phyloP scores from a whole-genome alignment of 64 coral and sea anemone genomes.

The Stylophora pistillata region DNA sequence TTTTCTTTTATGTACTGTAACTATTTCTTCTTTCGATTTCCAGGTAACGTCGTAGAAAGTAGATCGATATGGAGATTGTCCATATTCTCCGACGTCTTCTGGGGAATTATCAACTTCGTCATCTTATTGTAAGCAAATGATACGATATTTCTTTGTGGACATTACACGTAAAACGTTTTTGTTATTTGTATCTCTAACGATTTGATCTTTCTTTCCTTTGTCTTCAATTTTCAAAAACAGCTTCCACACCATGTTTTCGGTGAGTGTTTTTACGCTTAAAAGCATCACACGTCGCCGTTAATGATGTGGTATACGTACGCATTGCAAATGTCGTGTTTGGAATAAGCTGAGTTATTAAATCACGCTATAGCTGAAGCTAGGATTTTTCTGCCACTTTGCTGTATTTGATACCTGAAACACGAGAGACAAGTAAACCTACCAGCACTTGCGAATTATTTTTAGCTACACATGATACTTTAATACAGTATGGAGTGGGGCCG shows the following conservation, averaged over 20 bases:
- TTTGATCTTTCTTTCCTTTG: background rate
- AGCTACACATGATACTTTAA: too few species aligned
- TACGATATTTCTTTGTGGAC: background rate
- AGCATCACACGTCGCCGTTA: too few species aligned
- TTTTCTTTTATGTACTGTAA: background rate
- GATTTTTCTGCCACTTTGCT: too few species aligned
- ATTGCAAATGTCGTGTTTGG: too few species aligned
- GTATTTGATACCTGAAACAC: too few species aligned
- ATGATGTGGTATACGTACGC: too few species aligned
- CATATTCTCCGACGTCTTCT: slow-evolving; percentile 63
- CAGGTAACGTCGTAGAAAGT: slow-evolving; percentile 65
- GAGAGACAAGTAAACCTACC: too few species aligned
- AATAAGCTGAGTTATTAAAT: too few species aligned
- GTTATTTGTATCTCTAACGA: background rate
- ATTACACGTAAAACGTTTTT: background rate
- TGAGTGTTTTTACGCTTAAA: slow-evolving; percentile 11
- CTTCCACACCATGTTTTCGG: slow-evolving; percentile 78
- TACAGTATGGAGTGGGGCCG: too few species aligned
- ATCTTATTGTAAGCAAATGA: slow-evolving; percentile 63
- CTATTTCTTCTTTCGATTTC: background rate
- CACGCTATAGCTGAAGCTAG: too few species aligned
- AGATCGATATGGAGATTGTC: slow-evolving; percentile 75
- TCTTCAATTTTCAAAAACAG: background rate
- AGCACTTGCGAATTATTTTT: too few species aligned
- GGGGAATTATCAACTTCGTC: slow-evolving; percentile 63